phyloP scores from a whole-genome alignment of 92 coral and sea anemone genomes.

The Desmophyllum pertusum region DNA sequence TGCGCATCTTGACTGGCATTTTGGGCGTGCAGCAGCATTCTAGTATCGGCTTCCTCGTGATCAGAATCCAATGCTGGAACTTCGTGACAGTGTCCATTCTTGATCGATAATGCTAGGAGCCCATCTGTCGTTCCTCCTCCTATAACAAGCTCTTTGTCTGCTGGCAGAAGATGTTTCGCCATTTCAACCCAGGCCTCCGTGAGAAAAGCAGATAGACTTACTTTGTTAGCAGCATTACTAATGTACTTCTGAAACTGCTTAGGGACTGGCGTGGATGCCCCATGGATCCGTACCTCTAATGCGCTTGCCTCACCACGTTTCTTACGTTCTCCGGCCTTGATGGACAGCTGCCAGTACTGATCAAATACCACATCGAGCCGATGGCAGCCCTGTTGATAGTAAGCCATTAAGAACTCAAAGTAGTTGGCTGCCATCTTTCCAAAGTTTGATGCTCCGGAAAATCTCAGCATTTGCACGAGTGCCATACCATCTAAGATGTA shows the following conservation, averaged over 20 bases:
- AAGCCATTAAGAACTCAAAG: slow-evolving; percentile 17
- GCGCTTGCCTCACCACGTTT: slow-evolving; percentile 31
- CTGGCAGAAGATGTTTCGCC: slow-evolving; percentile 31
- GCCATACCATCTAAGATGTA: slow-evolving; percentile 51
- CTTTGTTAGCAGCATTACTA: slow-evolving; percentile 31
- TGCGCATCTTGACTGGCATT: slow-evolving; percentile 14
- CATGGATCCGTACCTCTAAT: no score
- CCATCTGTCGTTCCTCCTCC: slow-evolving; percentile 37
- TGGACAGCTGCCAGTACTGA: slow-evolving; percentile 29
- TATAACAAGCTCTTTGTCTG: slow-evolving; percentile 32
- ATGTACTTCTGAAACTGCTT: not conserved
- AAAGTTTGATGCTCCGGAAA: slow-evolving; percentile 44
- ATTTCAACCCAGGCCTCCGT: slow-evolving; percentile 23
- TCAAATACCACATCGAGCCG: slow-evolving; percentile 29
- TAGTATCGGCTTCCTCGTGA: slow-evolving; percentile 54
- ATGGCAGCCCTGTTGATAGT: not conserved
- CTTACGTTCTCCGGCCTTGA: slow-evolving; percentile 56
- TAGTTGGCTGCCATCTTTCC: slow-evolving; percentile 48
- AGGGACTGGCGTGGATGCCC: slow-evolving; percentile 15
- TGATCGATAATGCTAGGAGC: slow-evolving; percentile 1
- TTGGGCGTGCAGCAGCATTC: slow-evolving; percentile 50
- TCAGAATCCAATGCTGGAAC: no score
- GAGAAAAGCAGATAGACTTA: slow-evolving; percentile 42
- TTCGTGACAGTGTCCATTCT: not conserved
- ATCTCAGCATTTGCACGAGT: slow-evolving; percentile 43